Evolutionary conservation across 2,797 vertebrate genomes (phyloP).

Genomic region (Pangasius mekongensis): DNA sequence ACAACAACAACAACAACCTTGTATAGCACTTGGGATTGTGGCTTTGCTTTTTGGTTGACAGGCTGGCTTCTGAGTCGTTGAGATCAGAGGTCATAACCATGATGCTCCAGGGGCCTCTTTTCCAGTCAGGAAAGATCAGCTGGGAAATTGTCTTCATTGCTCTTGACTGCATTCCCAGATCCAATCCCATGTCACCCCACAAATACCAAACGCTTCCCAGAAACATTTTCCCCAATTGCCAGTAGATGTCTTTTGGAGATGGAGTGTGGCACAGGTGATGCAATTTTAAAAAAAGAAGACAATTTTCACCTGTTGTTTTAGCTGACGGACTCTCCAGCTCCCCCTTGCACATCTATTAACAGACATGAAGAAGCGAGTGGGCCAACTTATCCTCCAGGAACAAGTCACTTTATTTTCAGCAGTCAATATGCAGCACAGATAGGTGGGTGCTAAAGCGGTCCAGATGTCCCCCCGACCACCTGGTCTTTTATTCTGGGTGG

Average conservation of each 20-base stretch:
- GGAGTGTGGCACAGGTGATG: constrained; percentile 42
- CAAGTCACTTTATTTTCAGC: constrained; percentile 68
- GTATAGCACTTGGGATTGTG: background rate
- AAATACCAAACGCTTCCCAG: constrained; percentile 57
- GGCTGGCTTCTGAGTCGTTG: constrained; percentile 15
- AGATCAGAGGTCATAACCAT: constrained; percentile 52
- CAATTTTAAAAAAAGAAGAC: constrained; percentile 46
- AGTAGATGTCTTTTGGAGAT: constrained; percentile 41
- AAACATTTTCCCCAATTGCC: constrained; percentile 47
- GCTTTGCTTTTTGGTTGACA: constrained; percentile 31
- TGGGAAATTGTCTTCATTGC: constrained; percentile 50
- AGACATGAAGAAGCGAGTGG: constrained; percentile 44
- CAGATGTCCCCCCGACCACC: constrained; percentile 58
- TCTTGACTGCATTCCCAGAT: constrained; percentile 40
- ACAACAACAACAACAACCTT: background rate
- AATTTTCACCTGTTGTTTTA: constrained; percentile 58
- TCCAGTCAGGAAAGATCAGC: constrained; percentile 52
- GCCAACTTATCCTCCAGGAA: constrained; percentile 63
- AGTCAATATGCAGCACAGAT: constrained; percentile 51
- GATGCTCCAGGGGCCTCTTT: constrained; percentile 43
- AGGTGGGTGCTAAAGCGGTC: constrained; percentile 55
- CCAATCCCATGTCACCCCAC: constrained; percentile 19
- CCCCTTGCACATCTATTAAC: constrained; percentile 53
- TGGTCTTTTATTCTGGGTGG: constrained; percentile 59
- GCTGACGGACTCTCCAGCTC: constrained; percentile 35